phyloP scores from a whole-genome alignment of 2,797 vertebrate species.

The Craterocephalus amniculus region DNA sequence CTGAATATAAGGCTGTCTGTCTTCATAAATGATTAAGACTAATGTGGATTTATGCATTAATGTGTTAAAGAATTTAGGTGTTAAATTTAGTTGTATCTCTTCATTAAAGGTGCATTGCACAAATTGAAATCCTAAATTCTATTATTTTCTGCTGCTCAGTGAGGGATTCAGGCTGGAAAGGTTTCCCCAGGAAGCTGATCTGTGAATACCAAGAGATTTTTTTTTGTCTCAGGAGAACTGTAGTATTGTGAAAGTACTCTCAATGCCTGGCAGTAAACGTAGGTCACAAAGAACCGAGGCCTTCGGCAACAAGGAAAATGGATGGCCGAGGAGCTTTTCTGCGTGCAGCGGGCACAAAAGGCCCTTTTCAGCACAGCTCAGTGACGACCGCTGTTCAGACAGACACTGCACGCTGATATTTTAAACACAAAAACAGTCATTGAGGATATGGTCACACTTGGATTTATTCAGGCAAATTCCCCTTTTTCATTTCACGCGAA shows the following conservation, averaged over 20 bases:
- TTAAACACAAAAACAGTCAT: conserved; percentile 63
- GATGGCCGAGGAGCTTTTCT: conserved; percentile 60
- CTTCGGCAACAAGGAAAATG: conserved; percentile 56
- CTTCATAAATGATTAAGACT: too few species aligned
- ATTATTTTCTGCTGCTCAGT: too few species aligned
- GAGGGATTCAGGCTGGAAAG: conserved; percentile 2
- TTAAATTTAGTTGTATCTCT: too few species aligned
- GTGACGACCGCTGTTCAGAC: conserved; percentile 62
- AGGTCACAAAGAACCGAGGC: conserved; percentile 59
- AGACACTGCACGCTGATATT: conserved; percentile 60
- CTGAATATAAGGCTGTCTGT: too few species aligned
- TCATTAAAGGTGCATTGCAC: too few species aligned
- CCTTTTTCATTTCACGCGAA: conserved; percentile 48
- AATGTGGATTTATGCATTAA: too few species aligned
- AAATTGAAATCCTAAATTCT: too few species aligned
- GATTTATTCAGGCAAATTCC: conserved; percentile 56
- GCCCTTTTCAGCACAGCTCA: conserved; percentile 67
- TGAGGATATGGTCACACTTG: conserved; percentile 57
- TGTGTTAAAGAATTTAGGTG: too few species aligned
- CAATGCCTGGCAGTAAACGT: conserved; percentile 52
- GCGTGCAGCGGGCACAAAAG: conserved; percentile 70
- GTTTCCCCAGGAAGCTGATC: conserved; percentile 9
- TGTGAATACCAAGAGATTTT: conserved; percentile 52
- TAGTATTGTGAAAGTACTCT: conserved; percentile 47
- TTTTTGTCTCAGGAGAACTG: conserved; percentile 47